Conservation (phyloP, 2,797 vertebrate genomes). For the Vireo griseus region DNA sequence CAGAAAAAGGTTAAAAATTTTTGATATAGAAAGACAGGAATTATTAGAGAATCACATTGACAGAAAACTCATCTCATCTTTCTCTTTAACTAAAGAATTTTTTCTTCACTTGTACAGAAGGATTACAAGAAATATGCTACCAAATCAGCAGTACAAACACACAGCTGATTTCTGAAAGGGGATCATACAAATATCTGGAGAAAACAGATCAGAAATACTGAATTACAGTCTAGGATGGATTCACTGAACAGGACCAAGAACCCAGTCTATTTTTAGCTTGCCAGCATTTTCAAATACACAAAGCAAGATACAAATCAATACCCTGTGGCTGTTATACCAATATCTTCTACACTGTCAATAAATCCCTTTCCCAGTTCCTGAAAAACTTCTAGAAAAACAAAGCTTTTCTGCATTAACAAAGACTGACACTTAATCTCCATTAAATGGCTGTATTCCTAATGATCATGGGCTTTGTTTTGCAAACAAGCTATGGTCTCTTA, state of each 20-base stretch:
- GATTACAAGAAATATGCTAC: background rate
- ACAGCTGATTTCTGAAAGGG: background rate
- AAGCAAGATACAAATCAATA: background rate
- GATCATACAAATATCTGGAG: background rate
- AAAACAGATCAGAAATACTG: background rate
- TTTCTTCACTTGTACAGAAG: background rate
- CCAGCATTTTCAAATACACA: background rate
- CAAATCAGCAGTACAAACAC: background rate
- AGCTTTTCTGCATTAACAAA: background rate
- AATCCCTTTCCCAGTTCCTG: background rate
- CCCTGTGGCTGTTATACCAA: background rate
- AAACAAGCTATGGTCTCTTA: background rate
- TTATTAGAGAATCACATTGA: background rate
- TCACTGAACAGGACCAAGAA: background rate
- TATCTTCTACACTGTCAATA: background rate
- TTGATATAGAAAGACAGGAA: background rate
- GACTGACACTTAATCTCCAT: background rate
- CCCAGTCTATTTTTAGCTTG: background rate
- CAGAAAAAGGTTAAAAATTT: background rate
- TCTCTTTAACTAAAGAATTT: background rate
- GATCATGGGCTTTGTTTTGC: background rate
- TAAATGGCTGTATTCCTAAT: background rate
- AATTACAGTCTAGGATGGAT: background rate
- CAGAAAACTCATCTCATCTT: background rate
- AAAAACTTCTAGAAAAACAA: background rate